phyloP scores from a whole-genome alignment of 2,797 vertebrate species.

The Ara ararauna region DNA sequence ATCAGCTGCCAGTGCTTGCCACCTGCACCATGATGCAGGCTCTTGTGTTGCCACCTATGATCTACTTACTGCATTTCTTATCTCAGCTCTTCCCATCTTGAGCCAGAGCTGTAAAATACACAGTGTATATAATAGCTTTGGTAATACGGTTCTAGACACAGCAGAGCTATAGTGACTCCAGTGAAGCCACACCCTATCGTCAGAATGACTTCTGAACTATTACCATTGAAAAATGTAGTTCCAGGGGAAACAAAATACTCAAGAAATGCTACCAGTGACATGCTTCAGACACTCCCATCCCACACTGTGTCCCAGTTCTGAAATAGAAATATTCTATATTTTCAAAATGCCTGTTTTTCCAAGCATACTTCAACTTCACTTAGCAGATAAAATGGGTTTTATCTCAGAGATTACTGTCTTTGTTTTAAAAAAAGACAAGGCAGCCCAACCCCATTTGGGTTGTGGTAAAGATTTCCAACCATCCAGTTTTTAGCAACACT shows the following conservation, averaged over 20 bases:
- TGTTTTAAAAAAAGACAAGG: not conserved
- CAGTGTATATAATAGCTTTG: fast-evolving
- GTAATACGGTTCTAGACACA: not conserved
- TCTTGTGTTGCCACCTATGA: not conserved
- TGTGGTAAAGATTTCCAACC: not conserved
- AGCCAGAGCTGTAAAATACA: not conserved
- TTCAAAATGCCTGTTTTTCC: not conserved
- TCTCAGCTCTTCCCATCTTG: not conserved
- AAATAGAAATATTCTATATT: not conserved
- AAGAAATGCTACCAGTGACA: not conserved
- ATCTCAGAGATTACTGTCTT: not conserved
- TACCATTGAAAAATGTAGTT: not conserved
- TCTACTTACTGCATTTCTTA: not conserved
- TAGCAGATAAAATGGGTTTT: not conserved
- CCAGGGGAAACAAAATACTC: not conserved
- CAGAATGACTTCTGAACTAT: not conserved
- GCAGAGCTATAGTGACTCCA: not conserved
- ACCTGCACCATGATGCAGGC: not conserved
- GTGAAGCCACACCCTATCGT: not conserved
- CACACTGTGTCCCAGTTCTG: not conserved
- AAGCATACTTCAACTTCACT: not conserved
- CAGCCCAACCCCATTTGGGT: not conserved
- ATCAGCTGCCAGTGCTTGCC: not conserved
- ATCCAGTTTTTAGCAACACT: not conserved
- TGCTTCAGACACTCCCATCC: not conserved